Base-by-base conservation (phyloP, 2,888 invertebrate species). In the Patella pellucida region DNA sequence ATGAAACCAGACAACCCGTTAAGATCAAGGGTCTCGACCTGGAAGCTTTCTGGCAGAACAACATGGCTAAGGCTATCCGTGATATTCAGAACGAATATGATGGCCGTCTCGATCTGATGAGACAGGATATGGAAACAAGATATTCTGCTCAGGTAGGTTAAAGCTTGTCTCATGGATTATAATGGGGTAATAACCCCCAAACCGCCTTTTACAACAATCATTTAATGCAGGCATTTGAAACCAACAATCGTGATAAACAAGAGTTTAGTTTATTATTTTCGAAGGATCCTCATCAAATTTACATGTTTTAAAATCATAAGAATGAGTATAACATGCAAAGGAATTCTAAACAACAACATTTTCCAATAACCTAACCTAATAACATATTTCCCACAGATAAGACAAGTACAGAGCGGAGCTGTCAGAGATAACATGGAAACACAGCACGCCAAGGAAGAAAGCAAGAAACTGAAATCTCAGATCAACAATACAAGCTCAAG, bases 11-110 rank as follows among this genome's bases (percentile, higher is more conserved):
- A 72, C 78, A 79, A 73, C 77, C 80, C 7, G 62, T 62, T 62
- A 77, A 74, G 71, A 79, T 84, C 76, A 79, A 79, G 76, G 81
- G 80, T 1, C 76, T 78, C 75, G 92, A 92, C 81, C 91, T 92
- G 85, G 86, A 91, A 52, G 90, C 91, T 76, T 92, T 89, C 88
- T 92, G 92, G 91, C 91, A 92, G 85, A 90, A 91, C 78, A 92
- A 93, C 82, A 85, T 93, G 77, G 86, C 90, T 7, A 85, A 89
- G 74, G 90, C 91, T 52, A 89, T 92, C 71, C 85, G 89, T 31
- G 92, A 92, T 76, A 91, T 92, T 77, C 90, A 92, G 79, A 82
- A 83, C 52, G 91, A 92, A 78, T 92, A 92, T 84, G 91, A 92
- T 74, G 86, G 87, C 80, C 88, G 91, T 75, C 81, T 91, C 76